Base-by-base conservation (phyloP, 53 echinoderm and acorn worm genomes). In the Patiria pectinifera region DNA sequence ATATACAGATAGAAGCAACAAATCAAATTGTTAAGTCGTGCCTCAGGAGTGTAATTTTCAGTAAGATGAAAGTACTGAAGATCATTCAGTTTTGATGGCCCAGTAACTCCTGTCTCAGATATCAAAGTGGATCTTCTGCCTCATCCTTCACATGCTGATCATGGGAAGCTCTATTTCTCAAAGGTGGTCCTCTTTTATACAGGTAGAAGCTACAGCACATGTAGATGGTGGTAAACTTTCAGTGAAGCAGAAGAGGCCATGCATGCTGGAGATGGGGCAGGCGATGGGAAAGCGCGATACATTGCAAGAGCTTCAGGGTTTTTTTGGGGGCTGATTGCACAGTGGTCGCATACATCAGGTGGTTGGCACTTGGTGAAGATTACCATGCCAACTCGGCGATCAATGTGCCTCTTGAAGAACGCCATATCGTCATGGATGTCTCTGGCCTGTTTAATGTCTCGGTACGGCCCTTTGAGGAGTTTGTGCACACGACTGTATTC, bases 391-490 rank as follows among this genome's bases (percentile, higher is more conserved):
- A 63, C 44, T 25, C 66, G 14, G n/a, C 66, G n/a, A 63, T 84
- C 66, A 35, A 43, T 25, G 62, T 84, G 72, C 6, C 18, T 21
- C 46, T 53, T 59, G 22, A 16, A 48, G 48, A 48, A 22, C 2
- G 58, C 13, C 24, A 84, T 12, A 44, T 62, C 45, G 16, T 25
- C 69, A 62, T 85, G 63, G 16, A 85, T 16, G 35, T 85, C 85
- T 14, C 44, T 62, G 8, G 25, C 85, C 18, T 79, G 45, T 43
- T 71, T 21, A 22, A 70, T 86, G 71, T 86, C 10, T 23, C 71
- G 70, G 86, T 86, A 86, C 3, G 86, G 70, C 71, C 86, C 72
- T 15, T 71, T 86, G 2, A 86, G 72, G 18, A 86, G 86, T 18
- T 46, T 70, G 71, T 86, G 86, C 3, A 22, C 45, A 19, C 48